Percentiles rank a stretch among this genome's conserved stretches.
These are phyloP conservation scores for Steromphala cineraria DNA, from an alignment of 2,888 invertebrate genomes.

Conservation along the genomic window DNA sequence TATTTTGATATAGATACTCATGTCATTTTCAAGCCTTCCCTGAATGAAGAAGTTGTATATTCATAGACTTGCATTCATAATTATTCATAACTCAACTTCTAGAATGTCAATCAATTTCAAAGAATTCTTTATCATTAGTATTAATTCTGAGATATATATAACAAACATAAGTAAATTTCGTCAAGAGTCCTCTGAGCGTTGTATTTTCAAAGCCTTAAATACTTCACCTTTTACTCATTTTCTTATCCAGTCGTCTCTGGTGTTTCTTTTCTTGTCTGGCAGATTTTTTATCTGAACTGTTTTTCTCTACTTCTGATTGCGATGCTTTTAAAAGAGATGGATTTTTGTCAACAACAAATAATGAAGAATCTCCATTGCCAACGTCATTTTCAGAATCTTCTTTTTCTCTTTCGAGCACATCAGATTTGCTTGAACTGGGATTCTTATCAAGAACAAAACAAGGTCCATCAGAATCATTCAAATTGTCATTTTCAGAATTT, in stretches of 20 bases:
- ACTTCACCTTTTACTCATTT: background rate
- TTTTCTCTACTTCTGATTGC: background rate
- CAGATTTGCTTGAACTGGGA: background rate
- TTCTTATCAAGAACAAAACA: slow-evolving; percentile 5
- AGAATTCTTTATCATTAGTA: too few relatives aligned
- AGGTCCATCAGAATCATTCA: background rate
- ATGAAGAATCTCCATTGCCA: background rate
- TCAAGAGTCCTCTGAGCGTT: too few relatives aligned
- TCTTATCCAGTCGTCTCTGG: background rate
- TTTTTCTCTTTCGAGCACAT: too few relatives aligned
- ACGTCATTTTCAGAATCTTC: too few relatives aligned
- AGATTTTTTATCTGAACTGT: background rate
- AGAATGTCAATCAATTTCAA: too few relatives aligned
- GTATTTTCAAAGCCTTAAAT: background rate
- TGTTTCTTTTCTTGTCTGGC: background rate
- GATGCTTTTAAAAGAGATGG: background rate
- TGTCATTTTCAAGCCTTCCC: too few relatives aligned
- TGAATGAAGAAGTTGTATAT: too few relatives aligned
- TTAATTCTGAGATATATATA: too few relatives aligned
- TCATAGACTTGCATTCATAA: too few relatives aligned
- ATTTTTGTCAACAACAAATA: background rate
- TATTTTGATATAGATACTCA: too few relatives aligned
- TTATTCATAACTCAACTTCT: too few relatives aligned
- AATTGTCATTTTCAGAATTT: background rate
- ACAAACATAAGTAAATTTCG: too few relatives aligned